Evolutionary conservation across 2,113 vertebrate genomes (phyloP), one percentile per base, ranked within the genome.

Genomic region (Cottus gobio): DNA sequence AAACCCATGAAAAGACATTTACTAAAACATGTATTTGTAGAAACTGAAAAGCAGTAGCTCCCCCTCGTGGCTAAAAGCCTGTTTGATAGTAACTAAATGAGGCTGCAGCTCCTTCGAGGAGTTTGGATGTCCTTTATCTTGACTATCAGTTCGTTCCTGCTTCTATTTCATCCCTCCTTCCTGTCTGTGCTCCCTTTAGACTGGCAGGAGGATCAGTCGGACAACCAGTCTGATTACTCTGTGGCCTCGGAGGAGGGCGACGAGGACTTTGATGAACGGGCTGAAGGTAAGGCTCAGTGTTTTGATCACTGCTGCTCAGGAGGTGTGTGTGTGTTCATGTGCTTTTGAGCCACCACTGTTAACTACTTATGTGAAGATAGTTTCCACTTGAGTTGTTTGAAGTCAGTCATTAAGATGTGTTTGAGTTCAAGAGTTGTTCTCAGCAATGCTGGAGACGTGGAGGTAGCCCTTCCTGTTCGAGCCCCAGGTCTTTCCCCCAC

Each of bases 161-260:
- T 76, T 74, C 12, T 62, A 11, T 31, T 28, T 39, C 30, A 7
- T 28, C 36, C 44, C 18, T 10, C 72, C 39, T 76, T 65, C 80
- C 9, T 75, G 56, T 54, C 30, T 65, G 3, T 87, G 76, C 44
- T 87, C 30, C 28, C 3, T 44, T 66, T 91, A 98, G 97, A 99
- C 94, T 99, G 98, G 98, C 98, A 98, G 93, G 98, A 99, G 91
- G 98, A 99, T 93, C 98, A 99, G 93, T 99, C 97, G 48, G 98
- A 99, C 90, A 99, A 99, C 95, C 97, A 99, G 89, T 99, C 98
- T 3, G 98, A 99, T 91, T 99, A 99, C 86, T 99, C 98, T 0
- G 98, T 99, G 94, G 97, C 97, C 56, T 99, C 98, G 24, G 98
- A 99, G 92, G 97, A 99, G 92, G 97, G 97, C 67, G 98, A 99